Percentiles rank a stretch among this genome's conserved stretches.
Evolutionary conservation across 2,888 invertebrate genomes (phyloP).

Genomic region (Drosophila mulleri): DNA sequence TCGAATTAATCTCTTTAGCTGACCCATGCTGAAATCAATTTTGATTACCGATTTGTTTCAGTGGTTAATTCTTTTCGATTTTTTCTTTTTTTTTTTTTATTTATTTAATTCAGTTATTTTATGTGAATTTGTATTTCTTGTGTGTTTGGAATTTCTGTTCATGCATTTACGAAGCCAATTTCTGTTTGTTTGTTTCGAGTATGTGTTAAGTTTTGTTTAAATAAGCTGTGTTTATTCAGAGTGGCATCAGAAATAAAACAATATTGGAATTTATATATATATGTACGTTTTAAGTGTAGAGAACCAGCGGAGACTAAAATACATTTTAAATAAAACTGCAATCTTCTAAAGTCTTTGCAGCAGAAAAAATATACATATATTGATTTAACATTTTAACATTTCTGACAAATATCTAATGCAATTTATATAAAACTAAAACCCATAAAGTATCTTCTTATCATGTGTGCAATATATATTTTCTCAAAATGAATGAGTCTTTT

Average conservation of each 20-base stretch:
- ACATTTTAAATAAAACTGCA: no score
- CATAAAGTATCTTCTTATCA: no score
- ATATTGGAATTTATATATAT: neutral
- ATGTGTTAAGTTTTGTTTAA: neutral
- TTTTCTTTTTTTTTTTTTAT: conserved; percentile 15
- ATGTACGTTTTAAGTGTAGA: no score
- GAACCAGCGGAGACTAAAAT: no score
- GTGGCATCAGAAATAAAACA: neutral
- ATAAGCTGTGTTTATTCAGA: conserved; percentile 20
- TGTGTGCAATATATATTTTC: no score
- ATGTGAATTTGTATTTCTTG: conserved; percentile 6
- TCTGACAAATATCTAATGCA: no score
- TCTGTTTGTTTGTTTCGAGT: neutral
- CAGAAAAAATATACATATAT: no score
- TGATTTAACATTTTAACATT: no score
- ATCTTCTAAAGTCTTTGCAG: no score
- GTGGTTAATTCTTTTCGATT: neutral
- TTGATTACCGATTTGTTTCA: conserved; percentile 9
- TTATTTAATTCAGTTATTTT: conserved; percentile 17
- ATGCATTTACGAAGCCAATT: conserved; percentile 28
- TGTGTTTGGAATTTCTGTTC: conserved; percentile 13
- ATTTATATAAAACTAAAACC: no score
- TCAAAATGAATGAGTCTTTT: no score
- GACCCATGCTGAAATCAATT: conserved; percentile 34
- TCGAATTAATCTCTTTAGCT: conserved; percentile 3